These are phyloP conservation scores for Ochotona curzoniae DNA, from an alignment of 2,113 vertebrate genomes.

Conservation along the genomic window DNA sequence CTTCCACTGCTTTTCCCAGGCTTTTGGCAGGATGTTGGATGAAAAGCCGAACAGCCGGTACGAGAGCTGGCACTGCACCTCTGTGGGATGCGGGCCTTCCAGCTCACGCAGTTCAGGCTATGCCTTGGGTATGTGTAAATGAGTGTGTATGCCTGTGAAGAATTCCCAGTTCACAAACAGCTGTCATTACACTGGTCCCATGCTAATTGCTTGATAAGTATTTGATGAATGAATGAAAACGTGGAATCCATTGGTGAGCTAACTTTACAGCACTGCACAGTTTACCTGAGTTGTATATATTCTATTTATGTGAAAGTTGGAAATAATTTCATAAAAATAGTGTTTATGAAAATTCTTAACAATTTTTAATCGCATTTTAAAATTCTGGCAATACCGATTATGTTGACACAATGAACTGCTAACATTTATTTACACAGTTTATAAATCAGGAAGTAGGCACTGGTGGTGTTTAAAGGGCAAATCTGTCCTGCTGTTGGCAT, in stretches of 20 bases:
- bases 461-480: too few relatives aligned
- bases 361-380: neutral
- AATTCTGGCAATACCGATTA: neutral
- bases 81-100: neutral
- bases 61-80: too few relatives aligned
- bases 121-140: neutral
- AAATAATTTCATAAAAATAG: too few relatives aligned
- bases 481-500: too few relatives aligned
- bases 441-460: too few relatives aligned
- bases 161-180: neutral
- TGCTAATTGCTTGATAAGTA: neutral
- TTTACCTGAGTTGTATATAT: neutral
- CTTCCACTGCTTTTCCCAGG: too few relatives aligned
- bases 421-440: neutral
- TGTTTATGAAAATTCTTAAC: slow-evolving; percentile 30
- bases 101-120: neutral
- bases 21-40: too few relatives aligned
- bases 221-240: slow-evolving; percentile 10
- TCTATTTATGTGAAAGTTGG: too few relatives aligned
- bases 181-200: neutral
- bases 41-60: too few relatives aligned
- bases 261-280: neutral
- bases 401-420: neutral
- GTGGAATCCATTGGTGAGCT: neutral
- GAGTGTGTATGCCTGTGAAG: neutral